These are phyloP conservation scores for Drosophila saltans DNA, from an alignment of 1,140 invertebrate genomes.

Conservation along the genomic window DNA sequence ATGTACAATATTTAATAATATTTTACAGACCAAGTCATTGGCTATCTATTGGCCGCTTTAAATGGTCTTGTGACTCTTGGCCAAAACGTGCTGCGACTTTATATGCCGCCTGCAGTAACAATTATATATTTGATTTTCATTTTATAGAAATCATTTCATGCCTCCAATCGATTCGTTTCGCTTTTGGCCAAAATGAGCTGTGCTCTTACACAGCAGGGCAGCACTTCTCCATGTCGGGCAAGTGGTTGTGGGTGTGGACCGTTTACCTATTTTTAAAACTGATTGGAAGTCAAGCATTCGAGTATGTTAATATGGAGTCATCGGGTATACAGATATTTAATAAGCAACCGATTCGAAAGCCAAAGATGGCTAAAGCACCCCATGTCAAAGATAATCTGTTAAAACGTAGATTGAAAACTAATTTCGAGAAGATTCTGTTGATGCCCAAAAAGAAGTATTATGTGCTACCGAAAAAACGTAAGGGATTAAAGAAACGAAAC, in stretches of 20 bases:
- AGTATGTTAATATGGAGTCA: not conserved
- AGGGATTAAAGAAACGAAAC: not conserved
- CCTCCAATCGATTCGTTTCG: constrained; percentile 53
- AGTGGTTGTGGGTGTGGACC: constrained; percentile 48
- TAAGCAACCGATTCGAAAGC: not conserved
- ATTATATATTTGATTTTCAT: constrained; percentile 61
- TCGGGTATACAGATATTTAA: constrained; percentile 8
- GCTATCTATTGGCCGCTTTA: constrained; percentile 20
- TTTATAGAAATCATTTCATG: constrained; percentile 53
- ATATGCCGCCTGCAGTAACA: constrained; percentile 19
- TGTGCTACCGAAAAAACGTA: not conserved
- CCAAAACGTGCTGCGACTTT: constrained; percentile 10
- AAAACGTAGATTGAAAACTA: not conserved
- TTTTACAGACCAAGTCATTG: not conserved
- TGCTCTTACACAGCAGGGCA: constrained; percentile 24
- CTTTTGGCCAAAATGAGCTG: constrained; percentile 6
- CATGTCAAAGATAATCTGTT: not conserved
- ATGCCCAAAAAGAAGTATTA: constrained; percentile 10
- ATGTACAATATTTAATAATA: not conserved
- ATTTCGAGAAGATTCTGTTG: not conserved
- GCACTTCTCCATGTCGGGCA: constrained; percentile 41
- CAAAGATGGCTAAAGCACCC: not conserved
- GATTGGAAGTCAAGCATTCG: constrained; percentile 5
- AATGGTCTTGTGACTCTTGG: constrained; percentile 29
- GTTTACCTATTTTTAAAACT: constrained; percentile 27